Percentiles rank a stretch among this genome's conserved stretches.
phyloP scores from a whole-genome alignment of 2,113 vertebrate genomes.

The Passerina amoena region DNA sequence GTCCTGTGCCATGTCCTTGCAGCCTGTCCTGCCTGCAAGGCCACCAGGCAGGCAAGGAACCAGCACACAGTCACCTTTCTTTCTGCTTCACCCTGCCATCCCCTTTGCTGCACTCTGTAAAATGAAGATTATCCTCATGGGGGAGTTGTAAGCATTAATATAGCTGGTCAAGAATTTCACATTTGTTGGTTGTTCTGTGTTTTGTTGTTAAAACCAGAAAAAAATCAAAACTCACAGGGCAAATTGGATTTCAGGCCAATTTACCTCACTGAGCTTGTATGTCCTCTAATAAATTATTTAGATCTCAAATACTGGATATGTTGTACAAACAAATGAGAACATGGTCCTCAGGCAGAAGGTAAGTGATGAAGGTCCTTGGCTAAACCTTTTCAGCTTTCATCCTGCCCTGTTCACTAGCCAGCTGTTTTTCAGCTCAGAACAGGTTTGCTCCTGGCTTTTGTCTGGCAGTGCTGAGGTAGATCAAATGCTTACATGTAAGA shows the following conservation, averaged over 20 bases:
- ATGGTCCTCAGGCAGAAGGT: neutral
- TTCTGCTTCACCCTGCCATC: neutral
- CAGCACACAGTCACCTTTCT: neutral
- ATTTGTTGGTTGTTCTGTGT: neutral
- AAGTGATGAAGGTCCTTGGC: neutral
- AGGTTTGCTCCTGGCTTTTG: neutral
- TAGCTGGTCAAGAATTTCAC: neutral
- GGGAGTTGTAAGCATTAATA: neutral
- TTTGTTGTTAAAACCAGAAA: neutral
- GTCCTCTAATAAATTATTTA: neutral
- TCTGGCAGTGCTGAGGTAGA: neutral
- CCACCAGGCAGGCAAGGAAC: neutral
- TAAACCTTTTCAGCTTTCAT: neutral
- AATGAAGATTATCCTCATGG: conserved; percentile 4
- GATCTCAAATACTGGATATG: neutral
- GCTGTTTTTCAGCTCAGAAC: neutral
- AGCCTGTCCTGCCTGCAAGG: neutral
- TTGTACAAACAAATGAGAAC: neutral
- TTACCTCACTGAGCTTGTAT: neutral
- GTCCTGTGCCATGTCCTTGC: neutral
- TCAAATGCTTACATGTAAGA: neutral
- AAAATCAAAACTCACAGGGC: neutral
- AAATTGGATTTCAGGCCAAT: neutral
- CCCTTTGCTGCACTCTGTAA: neutral
- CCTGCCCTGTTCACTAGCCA: neutral